These are phyloP conservation scores for Autographa gamma DNA, from an alignment of 2,888 invertebrate genomes.

Conservation along the genomic window DNA sequence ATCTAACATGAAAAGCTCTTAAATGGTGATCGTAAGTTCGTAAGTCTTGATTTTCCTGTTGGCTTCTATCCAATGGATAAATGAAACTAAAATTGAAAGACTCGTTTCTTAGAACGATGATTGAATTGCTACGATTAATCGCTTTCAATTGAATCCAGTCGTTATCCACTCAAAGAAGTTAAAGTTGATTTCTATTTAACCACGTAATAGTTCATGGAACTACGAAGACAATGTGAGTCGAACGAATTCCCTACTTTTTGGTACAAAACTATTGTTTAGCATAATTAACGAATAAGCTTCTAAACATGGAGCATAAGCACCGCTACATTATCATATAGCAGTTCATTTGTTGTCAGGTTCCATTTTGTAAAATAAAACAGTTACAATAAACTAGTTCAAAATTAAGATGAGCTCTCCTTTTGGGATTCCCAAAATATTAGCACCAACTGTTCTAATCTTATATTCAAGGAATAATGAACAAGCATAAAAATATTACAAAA, in stretches of 20 bases:
- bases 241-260: no score
- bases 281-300: neutral
- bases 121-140: conserved; percentile 45
- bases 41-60: conserved; percentile 62
- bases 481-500: conserved; percentile 17
- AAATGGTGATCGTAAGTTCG: conserved; percentile 42
- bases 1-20: conserved; percentile 31
- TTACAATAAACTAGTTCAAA: conserved; percentile 21
- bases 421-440: conserved; percentile 34
- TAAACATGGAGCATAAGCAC: neutral
- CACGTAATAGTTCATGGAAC: conserved; percentile 11
- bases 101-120: conserved; percentile 53
- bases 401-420: conserved; percentile 10
- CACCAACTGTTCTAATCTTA: neutral
- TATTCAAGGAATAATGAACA: conserved; percentile 2
- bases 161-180: conserved; percentile 39
- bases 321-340: neutral
- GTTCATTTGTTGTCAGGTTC: neutral
- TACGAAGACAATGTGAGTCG: neutral
- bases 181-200: conserved; percentile 21
- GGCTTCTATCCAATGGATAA: conserved; percentile 56
- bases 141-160: conserved; percentile 41
- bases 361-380: conserved; percentile 7
- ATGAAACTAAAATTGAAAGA: conserved; percentile 41
- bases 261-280: neutral